Evolutionary conservation across 2,113 vertebrate genomes (phyloP).

Genomic region (Alectura lathami): DNA sequence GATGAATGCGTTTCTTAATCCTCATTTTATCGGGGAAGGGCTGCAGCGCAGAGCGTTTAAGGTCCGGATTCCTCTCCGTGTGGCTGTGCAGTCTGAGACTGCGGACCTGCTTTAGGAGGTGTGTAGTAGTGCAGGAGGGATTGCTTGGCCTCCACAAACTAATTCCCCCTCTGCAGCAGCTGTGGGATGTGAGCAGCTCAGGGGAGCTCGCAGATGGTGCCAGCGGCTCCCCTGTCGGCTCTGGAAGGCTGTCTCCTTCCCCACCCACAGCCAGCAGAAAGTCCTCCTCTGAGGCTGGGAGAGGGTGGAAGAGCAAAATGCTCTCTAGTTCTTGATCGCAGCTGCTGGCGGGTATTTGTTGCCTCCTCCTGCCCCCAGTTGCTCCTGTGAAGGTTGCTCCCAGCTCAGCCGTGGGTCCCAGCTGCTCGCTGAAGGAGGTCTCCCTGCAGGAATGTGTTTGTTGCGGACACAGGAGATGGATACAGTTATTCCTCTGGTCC

Average conservation of each 20-base stretch:
- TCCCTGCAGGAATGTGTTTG: not conserved
- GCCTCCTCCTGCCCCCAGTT: not conserved
- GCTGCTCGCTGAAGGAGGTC: not conserved
- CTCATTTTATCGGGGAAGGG: conserved; percentile 45
- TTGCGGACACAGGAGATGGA: too few species aligned
- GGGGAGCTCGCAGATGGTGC: not conserved
- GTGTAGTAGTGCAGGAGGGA: too few species aligned
- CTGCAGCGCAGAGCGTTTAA: not conserved
- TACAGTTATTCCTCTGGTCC: not conserved
- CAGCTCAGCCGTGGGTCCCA: not conserved
- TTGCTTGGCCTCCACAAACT: not conserved
- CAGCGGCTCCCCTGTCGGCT: rapidly evolving
- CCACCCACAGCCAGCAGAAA: not conserved
- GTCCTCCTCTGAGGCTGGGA: not conserved
- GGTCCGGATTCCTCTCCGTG: not conserved
- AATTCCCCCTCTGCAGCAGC: not conserved
- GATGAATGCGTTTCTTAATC: conserved; percentile 40
- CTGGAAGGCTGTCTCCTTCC: not conserved
- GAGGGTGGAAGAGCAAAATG: not conserved
- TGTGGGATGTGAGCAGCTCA: not conserved
- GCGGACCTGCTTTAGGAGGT: not conserved
- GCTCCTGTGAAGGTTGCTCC: rapidly evolving
- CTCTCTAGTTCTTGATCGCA: not conserved
- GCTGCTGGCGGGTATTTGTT: not conserved
- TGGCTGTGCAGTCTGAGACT: not conserved